Evolutionary conservation across 2,113 vertebrate species (phyloP).

Genomic region (Neolamprologus longior): DNA sequence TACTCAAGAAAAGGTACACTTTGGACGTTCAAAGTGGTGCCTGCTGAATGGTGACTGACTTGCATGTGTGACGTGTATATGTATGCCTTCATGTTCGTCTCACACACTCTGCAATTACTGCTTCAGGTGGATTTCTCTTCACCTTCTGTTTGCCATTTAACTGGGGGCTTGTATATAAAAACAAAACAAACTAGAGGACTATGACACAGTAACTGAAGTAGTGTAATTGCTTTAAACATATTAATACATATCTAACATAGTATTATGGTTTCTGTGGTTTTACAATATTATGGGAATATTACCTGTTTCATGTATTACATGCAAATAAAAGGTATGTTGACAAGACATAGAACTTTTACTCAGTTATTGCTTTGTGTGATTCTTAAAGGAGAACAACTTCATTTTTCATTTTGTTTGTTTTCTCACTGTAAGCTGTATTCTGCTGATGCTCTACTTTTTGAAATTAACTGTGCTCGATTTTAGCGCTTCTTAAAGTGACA

Average conservation of each 20-base stretch:
- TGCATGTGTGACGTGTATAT: neutral
- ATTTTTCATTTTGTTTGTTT: neutral
- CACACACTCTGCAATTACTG: neutral
- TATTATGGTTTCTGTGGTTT: neutral
- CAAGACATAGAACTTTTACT: neutral
- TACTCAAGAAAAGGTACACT: slow-evolving; percentile 62
- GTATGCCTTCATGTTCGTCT: slow-evolving; percentile 1
- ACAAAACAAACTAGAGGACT: neutral
- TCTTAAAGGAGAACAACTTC: neutral
- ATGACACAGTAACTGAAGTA: neutral
- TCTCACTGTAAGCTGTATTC: neutral
- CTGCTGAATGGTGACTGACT: slow-evolving; percentile 36
- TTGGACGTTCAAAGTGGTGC: slow-evolving; percentile 47
- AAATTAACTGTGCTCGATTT: neutral
- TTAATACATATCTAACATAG: neutral
- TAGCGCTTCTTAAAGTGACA: neutral
- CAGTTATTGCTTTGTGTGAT: neutral
- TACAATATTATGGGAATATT: neutral
- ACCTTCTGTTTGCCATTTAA: neutral
- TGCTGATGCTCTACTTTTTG: neutral
- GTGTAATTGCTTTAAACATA: neutral
- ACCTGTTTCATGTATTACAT: neutral
- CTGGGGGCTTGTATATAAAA: neutral
- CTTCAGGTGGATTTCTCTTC: neutral
- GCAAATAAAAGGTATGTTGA: neutral